Percentiles rank a stretch among this genome's conserved stretches.
phyloP scores from a whole-genome alignment of 2,113 vertebrate genomes.

The Circaetus cinerascens region DNA sequence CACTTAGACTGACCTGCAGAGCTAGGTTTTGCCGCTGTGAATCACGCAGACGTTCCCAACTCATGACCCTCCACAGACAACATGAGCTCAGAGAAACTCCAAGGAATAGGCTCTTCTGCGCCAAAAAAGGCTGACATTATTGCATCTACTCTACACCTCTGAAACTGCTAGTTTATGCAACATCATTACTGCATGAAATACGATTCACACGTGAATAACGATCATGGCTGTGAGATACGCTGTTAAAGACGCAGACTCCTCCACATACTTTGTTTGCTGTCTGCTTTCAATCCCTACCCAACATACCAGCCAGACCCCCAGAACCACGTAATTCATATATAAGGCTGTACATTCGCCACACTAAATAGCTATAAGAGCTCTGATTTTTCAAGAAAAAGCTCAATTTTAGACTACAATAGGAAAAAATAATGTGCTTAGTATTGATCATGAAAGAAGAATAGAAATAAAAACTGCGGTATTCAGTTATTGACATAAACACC shows the following conservation, averaged over 20 bases:
- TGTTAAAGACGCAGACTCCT: neutral
- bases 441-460: neutral
- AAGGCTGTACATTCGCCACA: neutral
- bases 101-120: neutral
- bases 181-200: neutral
- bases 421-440: neutral
- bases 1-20: neutral
- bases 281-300: neutral
- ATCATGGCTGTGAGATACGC: rapidly evolving
- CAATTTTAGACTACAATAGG: neutral
- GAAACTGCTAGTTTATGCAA: neutral
- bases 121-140: neutral
- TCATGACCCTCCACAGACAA: neutral
- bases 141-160: neutral
- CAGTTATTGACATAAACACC: neutral
- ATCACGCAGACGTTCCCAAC: rapidly evolving
- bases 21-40: neutral
- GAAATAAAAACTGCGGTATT: neutral
- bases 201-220: rapidly evolving
- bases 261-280: neutral
- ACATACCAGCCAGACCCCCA: neutral
- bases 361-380: neutral
- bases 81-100: neutral
- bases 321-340: rapidly evolving
- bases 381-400: neutral